Evolutionary conservation across 2,113 vertebrate species (phyloP).

Genomic region (Ceyx cyanopectus): DNA sequence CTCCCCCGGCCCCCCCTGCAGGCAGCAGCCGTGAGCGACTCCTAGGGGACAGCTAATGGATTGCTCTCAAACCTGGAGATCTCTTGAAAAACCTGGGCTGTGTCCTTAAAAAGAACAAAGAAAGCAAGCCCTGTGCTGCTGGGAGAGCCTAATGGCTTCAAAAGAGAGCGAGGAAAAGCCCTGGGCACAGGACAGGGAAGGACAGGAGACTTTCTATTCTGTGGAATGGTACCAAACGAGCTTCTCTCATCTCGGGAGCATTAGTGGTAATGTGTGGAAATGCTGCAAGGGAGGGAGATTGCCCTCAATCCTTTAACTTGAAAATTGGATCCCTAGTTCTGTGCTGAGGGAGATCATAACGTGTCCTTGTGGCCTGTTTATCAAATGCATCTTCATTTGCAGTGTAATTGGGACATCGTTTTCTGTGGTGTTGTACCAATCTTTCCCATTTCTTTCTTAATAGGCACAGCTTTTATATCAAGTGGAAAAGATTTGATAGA

Average conservation of each 20-base stretch:
- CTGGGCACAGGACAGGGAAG: background rate
- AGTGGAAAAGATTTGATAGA: slow-evolving; percentile 29
- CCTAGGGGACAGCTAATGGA: background rate
- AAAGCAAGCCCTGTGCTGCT: background rate
- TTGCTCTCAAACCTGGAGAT: background rate
- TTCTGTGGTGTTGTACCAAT: background rate
- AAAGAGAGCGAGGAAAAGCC: background rate
- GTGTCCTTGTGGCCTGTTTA: background rate
- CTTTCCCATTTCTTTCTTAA: slow-evolving; percentile 2
- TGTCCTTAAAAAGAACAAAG: background rate
- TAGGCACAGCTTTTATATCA: slow-evolving; percentile 30
- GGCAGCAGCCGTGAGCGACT: background rate
- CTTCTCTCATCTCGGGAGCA: background rate
- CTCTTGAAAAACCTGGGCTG: background rate
- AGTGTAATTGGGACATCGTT: background rate
- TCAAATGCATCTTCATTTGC: background rate
- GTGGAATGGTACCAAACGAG: background rate
- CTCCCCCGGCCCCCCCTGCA: background rate
- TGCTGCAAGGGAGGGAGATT: background rate
- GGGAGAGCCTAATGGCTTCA: background rate
- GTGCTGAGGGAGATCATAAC: background rate
- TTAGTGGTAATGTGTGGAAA: background rate
- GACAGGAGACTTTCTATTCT: background rate
- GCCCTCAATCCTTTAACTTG: background rate
- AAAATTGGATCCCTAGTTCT: background rate